phyloP scores from a whole-genome alignment of 92 coral and sea anemone genomes.

The Bergia puertoricense region DNA sequence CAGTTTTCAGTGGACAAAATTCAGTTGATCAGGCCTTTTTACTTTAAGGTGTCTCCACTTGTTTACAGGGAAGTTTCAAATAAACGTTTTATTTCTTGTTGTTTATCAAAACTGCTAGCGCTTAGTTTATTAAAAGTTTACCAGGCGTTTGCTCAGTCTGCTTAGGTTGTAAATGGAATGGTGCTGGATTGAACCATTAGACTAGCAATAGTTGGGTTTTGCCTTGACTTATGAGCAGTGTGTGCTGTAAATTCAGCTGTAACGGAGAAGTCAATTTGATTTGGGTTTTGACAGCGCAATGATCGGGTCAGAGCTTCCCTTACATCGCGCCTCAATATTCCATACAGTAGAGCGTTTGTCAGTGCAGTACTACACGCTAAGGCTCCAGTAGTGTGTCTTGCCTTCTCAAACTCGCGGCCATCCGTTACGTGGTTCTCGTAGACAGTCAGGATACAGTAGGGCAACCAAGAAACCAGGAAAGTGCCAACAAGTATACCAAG shows the following conservation, averaged over 20 bases:
- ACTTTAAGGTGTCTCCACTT: not conserved
- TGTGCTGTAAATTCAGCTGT: conserved; percentile 35
- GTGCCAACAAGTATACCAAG: conserved; percentile 91
- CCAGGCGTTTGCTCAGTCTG: not conserved
- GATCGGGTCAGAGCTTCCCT: conserved; percentile 67
- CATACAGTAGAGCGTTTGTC: conserved; percentile 88
- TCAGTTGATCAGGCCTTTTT: not conserved
- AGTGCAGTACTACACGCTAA: conserved; percentile 81
- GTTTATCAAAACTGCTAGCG: not conserved
- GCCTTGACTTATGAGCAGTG: not conserved
- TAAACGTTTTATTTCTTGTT: not conserved
- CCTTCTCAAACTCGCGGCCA: conserved; percentile 19
- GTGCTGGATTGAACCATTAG: not conserved
- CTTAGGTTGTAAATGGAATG: too few species aligned
- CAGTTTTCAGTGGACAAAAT: not conserved
- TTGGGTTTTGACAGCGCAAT: conserved; percentile 71
- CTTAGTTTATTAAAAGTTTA: not conserved
- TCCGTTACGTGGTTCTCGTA: conserved; percentile 55
- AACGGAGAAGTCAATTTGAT: conserved; percentile 54
- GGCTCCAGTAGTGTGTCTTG: conserved; percentile 55
- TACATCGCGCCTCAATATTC: conserved; percentile 83
- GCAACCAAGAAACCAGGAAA: conserved; percentile 87
- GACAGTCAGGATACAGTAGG: conserved; percentile 66
- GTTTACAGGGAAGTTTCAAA: not conserved
- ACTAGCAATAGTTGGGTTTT: too few species aligned